A percentile compares a stretch with the other conserved stretches of the same genome.
Evolutionary conservation across 2,113 vertebrate species (phyloP).

Genomic region (Entomyzon cyanotis): DNA sequence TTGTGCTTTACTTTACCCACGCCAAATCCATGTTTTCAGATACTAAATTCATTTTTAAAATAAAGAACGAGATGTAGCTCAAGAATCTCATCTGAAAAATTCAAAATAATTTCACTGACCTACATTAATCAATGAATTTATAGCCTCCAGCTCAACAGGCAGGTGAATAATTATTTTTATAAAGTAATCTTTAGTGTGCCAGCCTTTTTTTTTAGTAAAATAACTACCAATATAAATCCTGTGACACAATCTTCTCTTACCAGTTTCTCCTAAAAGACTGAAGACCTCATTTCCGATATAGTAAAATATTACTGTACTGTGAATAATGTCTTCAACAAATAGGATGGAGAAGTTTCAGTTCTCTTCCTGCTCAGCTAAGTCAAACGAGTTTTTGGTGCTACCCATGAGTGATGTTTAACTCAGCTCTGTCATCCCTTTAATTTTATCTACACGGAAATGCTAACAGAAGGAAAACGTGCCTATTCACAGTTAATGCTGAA

Average conservation of each 20-base stretch:
- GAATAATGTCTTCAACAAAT: background rate
- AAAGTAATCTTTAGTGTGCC: background rate
- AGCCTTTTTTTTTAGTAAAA: background rate
- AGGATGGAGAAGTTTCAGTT: background rate
- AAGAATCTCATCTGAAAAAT: background rate
- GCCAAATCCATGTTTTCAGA: background rate
- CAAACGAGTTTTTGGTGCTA: background rate
- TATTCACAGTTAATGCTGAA: background rate
- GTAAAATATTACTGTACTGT: background rate
- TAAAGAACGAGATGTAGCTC: background rate
- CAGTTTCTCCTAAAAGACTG: background rate
- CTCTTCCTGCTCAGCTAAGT: background rate
- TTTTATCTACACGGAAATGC: background rate
- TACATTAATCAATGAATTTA: slow-evolving; percentile 35
- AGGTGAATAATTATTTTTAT: slow-evolving; percentile 7
- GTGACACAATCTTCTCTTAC: background rate
- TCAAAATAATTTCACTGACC: slow-evolving; percentile 15
- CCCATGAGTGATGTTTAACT: background rate
- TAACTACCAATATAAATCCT: background rate
- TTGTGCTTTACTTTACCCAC: background rate
- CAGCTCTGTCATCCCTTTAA: background rate
- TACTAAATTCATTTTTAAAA: background rate
- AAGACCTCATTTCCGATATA: background rate
- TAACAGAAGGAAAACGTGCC: background rate
- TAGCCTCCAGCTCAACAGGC: background rate